Conservation (phyloP, 2,888 invertebrate genomes). For the Drosophila affinis region DNA sequence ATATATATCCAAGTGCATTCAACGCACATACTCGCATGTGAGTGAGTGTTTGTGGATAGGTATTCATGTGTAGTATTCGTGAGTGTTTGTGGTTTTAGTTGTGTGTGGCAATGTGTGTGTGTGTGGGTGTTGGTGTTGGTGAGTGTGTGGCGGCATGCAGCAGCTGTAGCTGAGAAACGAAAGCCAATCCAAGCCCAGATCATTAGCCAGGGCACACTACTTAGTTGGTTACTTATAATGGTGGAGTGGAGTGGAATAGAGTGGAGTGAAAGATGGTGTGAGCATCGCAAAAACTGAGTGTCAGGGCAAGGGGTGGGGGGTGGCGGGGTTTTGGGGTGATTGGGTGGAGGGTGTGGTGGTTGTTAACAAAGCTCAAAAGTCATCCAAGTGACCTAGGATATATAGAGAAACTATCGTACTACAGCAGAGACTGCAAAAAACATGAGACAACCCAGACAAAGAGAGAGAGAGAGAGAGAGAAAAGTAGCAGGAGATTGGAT, state of each 20-base stretch:
- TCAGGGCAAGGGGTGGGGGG: neutral
- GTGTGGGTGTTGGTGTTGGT: neutral
- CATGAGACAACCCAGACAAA: conserved; percentile 25
- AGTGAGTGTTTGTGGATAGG: conserved; percentile 2
- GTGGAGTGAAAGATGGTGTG: conserved; percentile 30
- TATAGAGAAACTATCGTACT: conserved; percentile 12
- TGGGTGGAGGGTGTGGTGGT: neutral
- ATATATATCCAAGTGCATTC: conserved; percentile 19
- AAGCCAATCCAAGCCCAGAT: conserved; percentile 32
- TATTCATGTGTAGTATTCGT: neutral
- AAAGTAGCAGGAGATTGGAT: conserved; percentile 12
- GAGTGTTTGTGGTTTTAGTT: conserved; percentile 25
- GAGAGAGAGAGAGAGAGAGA: conserved; percentile 27
- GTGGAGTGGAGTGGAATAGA: conserved; percentile 12
- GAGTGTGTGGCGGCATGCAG: conserved; percentile 23
- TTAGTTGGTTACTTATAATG: conserved; percentile 32
- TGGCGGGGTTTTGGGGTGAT: neutral
- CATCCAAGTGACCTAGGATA: conserved; percentile 20
- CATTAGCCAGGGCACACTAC: conserved; percentile 25
- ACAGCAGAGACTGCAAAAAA: conserved; percentile 19
- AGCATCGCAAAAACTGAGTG: conserved; percentile 39
- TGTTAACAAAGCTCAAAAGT: conserved; percentile 22
- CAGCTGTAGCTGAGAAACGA: conserved; percentile 29
- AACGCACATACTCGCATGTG: conserved; percentile 23
- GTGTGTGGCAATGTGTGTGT: conserved; percentile 6